phyloP scores from a whole-genome alignment of 2,113 vertebrate species.

The Scytalopus superciliaris region DNA sequence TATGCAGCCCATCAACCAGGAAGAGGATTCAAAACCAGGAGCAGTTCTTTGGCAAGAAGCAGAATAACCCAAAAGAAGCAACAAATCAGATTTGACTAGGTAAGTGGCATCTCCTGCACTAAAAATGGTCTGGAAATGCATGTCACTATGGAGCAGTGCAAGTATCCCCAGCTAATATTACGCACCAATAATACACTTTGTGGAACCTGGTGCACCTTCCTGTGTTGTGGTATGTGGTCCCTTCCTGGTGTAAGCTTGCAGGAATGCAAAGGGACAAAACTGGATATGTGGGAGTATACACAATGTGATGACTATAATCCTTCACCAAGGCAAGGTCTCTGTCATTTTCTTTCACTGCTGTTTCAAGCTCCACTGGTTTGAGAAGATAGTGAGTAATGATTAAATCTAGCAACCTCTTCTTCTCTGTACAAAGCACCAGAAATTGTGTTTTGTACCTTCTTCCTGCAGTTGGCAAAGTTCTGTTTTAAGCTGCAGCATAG shows the following conservation, averaged over 20 bases:
- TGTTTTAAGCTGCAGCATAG: background rate
- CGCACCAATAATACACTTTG: accelerated
- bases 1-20: conserved; percentile 10
- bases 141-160: background rate
- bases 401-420: background rate
- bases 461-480: background rate
- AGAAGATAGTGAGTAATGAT: background rate
- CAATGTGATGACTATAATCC: background rate
- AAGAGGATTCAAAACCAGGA: background rate
- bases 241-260: background rate
- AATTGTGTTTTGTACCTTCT: background rate
- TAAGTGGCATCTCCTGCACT: background rate
- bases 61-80: background rate
- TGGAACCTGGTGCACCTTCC: background rate
- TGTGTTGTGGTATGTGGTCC: accelerated
- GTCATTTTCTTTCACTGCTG: background rate
- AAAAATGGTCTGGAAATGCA: background rate
- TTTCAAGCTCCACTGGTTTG: background rate
- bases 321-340: background rate
- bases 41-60: background rate
- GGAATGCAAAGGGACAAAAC: background rate
- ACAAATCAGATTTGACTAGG: conserved; percentile 40
- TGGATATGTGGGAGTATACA: background rate
- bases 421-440: background rate
- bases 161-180: background rate